Conservation (phyloP, 2,888 invertebrate genomes). For the Folsomia candida region DNA sequence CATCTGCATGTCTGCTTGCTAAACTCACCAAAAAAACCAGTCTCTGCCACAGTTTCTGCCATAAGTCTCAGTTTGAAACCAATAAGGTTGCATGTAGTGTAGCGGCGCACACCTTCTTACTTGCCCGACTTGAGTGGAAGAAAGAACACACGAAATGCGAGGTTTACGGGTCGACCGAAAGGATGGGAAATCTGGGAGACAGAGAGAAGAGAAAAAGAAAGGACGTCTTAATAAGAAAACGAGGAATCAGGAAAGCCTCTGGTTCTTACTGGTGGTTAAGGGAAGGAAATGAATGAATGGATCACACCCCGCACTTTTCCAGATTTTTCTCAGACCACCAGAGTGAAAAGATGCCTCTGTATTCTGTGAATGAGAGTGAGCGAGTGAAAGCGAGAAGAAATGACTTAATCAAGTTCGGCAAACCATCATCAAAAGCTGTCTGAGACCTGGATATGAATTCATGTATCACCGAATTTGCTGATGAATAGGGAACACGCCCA, state of each 20-base stretch:
- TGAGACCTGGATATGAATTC: constrained; percentile 1
- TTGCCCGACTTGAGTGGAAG: no score
- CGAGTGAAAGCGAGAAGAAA: constrained; percentile 10
- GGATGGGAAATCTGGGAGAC: no score
- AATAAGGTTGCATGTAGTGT: no score
- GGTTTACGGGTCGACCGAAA: no score
- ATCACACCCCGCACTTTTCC: background rate
- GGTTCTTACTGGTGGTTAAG: background rate
- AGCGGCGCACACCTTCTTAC: no score
- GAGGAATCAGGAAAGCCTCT: background rate
- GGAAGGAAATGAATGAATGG: background rate
- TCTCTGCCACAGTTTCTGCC: no score
- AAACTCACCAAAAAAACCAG: no score
- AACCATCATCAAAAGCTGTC: background rate
- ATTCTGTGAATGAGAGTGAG: background rate
- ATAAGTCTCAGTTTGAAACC: no score
- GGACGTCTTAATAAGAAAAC: background rate
- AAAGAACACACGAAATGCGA: no score
- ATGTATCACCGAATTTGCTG: background rate
- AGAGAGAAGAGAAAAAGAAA: constrained; percentile 9
- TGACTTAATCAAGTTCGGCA: constrained; percentile 10
- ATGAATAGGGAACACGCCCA: no score
- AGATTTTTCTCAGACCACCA: background rate
- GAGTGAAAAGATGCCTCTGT: background rate
- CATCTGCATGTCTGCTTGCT: no score